These are phyloP conservation scores for Drepana falcataria DNA, from an alignment of 2,888 invertebrate genomes.

Conservation along the genomic window DNA sequence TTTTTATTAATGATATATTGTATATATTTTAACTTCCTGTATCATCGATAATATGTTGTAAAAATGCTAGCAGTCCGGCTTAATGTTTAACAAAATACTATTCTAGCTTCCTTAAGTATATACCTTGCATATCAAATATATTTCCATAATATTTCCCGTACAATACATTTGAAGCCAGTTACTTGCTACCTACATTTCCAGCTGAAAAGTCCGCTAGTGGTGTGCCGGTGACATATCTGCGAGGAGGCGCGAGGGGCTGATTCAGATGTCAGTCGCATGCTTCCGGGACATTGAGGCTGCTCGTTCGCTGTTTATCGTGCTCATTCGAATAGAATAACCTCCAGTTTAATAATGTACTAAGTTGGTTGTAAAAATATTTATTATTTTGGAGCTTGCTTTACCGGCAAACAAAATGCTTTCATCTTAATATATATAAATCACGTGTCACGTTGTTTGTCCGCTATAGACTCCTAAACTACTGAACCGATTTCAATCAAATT, in stretches of 20 bases:
- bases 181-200: not conserved
- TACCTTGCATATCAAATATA: too few species aligned
- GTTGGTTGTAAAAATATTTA: not conserved
- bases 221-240: conserved; percentile 16
- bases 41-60: too few species aligned
- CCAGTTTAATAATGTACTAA: not conserved
- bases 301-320: conserved; percentile 22
- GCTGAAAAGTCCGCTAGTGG: not conserved
- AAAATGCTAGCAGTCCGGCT: too few species aligned
- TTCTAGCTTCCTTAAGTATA: too few species aligned
- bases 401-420: too few species aligned
- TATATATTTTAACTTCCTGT: too few species aligned
- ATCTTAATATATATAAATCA: too few species aligned
- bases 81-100: too few species aligned
- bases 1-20: too few species aligned
- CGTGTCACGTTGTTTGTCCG: too few species aligned
- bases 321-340: conserved; percentile 10
- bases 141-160: not conserved
- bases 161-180: not conserved
- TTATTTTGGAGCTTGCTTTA: not conserved
- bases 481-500: too few species aligned
- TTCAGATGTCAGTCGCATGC: conserved; percentile 47
- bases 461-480: too few species aligned
- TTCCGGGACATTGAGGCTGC: conserved; percentile 32
- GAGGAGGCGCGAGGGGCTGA: conserved; percentile 25